Evolutionary conservation across 1,140 invertebrate species (phyloP), one percentile per base, ranked within the genome.

Genomic region (Heterodera carotae): DNA sequence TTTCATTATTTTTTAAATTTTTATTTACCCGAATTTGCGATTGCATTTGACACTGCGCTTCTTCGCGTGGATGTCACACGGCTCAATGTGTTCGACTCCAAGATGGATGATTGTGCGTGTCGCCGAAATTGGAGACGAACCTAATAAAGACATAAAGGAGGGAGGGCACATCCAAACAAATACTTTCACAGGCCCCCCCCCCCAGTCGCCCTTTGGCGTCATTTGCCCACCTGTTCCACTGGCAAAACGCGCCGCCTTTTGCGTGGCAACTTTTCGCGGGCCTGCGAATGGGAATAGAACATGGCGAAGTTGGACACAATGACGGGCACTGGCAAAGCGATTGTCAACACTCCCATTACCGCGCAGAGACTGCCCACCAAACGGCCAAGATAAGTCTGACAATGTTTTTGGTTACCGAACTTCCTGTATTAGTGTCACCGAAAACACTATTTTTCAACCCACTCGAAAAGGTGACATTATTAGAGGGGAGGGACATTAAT

Each of bases 321-420:
- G 7, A 81, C 82, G 25, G 80, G 80, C 39, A 78, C 77, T 0
- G 94, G 94, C 34, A 96, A 90, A 0, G 94, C 94, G 82, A 96
- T 96, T 31, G 93, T 94, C 1, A 96, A 90, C 75, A 96, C 94
- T 53, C 94, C 94, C 22, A 93, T 92, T 33, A 96, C 88, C 2
- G 94, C 94, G 88, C 94, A 96, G 0, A 95, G 89, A 1, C 93
- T 93, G 0, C 94, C 94, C 22, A 95, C 92, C 79, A 94, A 92
- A 92, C 93, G 94, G 60, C 93, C 85, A 7, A 86, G 69, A 43
- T 86, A 84, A 48, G 82, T 84, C 64, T 85, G 74, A 76, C 69
- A 78, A 93, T 75, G 66, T 22, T 56, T 56, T 22, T 22, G 48
- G 5, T 5, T 53, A 53, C n/a, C n/a, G n/a, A n/a, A n/a, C n/a